These are phyloP conservation scores for Drosophila limbata DNA, from an alignment of 2,888 invertebrate species.

Conservation along the genomic window DNA sequence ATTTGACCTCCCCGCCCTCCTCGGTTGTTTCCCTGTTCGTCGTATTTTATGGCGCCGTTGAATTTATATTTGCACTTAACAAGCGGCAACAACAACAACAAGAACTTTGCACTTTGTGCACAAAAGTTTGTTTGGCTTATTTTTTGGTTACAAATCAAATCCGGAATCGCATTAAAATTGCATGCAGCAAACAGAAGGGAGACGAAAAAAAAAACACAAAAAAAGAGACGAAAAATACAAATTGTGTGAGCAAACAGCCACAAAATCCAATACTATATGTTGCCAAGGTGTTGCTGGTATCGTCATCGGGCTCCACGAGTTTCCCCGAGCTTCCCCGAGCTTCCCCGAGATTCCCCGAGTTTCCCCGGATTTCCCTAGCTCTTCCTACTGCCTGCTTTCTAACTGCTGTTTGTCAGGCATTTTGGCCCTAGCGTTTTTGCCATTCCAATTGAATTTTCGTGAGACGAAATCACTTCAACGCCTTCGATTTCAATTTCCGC, in stretches of 20 bases:
- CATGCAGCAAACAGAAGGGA: slow-evolving; percentile 54
- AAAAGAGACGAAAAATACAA: slow-evolving; percentile 14
- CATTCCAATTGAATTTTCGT: slow-evolving; percentile 77
- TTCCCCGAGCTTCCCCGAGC: background rate
- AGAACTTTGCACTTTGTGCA: slow-evolving; percentile 45
- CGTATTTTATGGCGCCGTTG: slow-evolving; percentile 70
- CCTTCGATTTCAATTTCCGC: slow-evolving; percentile 81
- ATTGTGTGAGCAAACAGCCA: slow-evolving; percentile 33
- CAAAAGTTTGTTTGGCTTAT: slow-evolving; percentile 75
- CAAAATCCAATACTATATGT: slow-evolving; percentile 22
- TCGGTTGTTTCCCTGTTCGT: background rate
- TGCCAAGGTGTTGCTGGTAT: slow-evolving; percentile 14
- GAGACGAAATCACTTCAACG: slow-evolving; percentile 81
- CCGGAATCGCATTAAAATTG: slow-evolving; percentile 80
- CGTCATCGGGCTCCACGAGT: background rate
- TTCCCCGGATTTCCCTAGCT: background rate
- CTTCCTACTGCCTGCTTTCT: background rate
- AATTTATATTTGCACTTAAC: slow-evolving; percentile 80
- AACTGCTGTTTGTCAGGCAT: slow-evolving; percentile 41
- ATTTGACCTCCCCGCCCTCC: slow-evolving; percentile 53
- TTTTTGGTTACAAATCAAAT: slow-evolving; percentile 79
- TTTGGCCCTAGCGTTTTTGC: slow-evolving; percentile 24
- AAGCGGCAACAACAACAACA: slow-evolving; percentile 45
- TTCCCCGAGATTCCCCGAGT: background rate
- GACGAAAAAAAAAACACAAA: slow-evolving; percentile 17